Evolutionary conservation across 1,140 invertebrate genomes (phyloP), one percentile per base, ranked within the genome.

Genomic region (Microplitis mediator): DNA sequence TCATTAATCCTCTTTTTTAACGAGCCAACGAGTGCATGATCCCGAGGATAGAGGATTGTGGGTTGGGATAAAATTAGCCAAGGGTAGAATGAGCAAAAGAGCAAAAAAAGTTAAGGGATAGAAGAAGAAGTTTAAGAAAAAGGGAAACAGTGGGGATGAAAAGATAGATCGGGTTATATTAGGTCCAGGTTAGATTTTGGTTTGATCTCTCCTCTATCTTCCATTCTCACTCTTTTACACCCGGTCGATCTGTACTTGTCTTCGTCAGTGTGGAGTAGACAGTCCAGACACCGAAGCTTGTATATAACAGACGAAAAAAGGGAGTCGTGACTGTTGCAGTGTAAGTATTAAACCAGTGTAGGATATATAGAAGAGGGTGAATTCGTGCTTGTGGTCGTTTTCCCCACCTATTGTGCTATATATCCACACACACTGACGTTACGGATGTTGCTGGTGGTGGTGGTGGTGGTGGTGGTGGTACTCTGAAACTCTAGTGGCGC

Each of bases 51-150:
- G 70, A 65, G 61, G 52, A 62, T 50, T 13, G 52, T 62, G 66
- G 39, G 50, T 39, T 34, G 60, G 52, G 52, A 52, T 52, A 51
- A 67, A 52, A 31, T 50, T 70, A 68, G 71, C 35, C 51, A 75
- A 78, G 63, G 61, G 74, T 77, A 65, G 68, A 62, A 60, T 14
- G 68, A 63, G 34, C 34, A 52, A 61, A 54, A 51, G 65, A 45
- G 60, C 34, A 36, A 14, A 62, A 64, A 54, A 50, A 34, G 61
- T 45, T 58, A 32, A 58, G 39, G 11, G 11, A 11, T 36, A 71
- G 13, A 66, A 39, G 74, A 62, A 54, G 50, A 69, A 62, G 68
- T 14, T 65, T 35, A 71, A 51, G 69, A 70, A 70, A 52, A 60
- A 50, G 72, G 32, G 58, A 60, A 67, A 64, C 23, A 39, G 62